Evolutionary conservation across 2,888 invertebrate species (phyloP).

Genomic region (Drosophila macrospina): DNA sequence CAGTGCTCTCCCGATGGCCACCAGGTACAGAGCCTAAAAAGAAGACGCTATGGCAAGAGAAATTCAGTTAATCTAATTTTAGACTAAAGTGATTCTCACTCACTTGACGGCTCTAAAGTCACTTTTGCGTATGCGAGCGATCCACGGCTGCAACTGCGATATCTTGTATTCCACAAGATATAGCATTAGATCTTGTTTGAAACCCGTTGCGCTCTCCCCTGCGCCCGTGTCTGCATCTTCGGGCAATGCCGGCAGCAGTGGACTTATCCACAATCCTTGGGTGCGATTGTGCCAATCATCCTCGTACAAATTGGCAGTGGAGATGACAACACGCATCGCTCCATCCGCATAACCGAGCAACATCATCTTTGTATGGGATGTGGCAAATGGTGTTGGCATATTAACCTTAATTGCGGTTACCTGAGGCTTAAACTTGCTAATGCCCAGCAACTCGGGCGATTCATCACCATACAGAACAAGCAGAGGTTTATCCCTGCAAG

Average conservation of each 20-base stretch:
- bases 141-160: constrained; percentile 90
- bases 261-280: constrained; percentile 98
- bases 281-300: constrained; percentile 98
- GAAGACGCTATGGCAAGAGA: constrained; percentile 88
- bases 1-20: constrained; percentile 88
- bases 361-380: constrained; percentile 97
- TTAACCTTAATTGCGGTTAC: constrained; percentile 89
- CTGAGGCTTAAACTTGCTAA: constrained; percentile 88
- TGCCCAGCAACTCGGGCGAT: constrained; percentile 87
- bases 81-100: constrained; percentile 67
- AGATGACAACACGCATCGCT: constrained; percentile 93
- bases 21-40: constrained; percentile 95
- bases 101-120: constrained; percentile 94
- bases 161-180: constrained; percentile 92
- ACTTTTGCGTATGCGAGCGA: constrained; percentile 90
- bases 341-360: constrained; percentile 92
- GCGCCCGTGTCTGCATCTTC: constrained; percentile 86
- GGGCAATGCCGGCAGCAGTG: constrained; percentile 89
- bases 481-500: constrained; percentile 88
- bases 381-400: constrained; percentile 92
- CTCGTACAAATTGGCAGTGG: constrained; percentile 95
- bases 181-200: constrained; percentile 91
- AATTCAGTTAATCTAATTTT: not conserved
- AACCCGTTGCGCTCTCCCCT: constrained; percentile 94
- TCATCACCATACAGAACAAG: constrained; percentile 93